Evolutionary conservation across 2,113 vertebrate genomes (phyloP), one percentile per base, ranked within the genome.

Genomic region (Silurus asotus): DNA sequence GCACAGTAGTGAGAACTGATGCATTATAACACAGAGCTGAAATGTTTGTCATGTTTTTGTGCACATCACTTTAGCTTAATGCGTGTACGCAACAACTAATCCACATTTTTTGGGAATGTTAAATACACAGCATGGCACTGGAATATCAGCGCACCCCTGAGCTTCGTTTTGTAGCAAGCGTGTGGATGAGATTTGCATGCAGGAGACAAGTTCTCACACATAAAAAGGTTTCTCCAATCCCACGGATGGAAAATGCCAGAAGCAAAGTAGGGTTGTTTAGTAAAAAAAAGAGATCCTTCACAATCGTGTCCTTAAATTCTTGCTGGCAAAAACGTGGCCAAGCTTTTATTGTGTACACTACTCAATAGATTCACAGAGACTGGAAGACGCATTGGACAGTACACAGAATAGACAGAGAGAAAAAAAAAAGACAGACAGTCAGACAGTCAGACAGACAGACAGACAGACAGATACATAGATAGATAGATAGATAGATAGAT

Each of bases 221-320:
- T 45, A 11, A 37, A 79, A 79, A 79, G 77, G 77, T 79, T 79
- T 79, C 25, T 79, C 4, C 15, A 45, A 45, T 79, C 77, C 77
- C 77, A 79, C 28, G 56, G 28, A 37, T 45, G 25, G n/a, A 79
- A 58, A 79, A 59, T 45, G 77, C 55, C 77, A 79, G 77, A 79
- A 79, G 77, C 17, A 79, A 59, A 58, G 15, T 20, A 58, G 28
- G 56, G 17, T 20, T 59, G 20, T 79, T 59, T 28, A 59, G 77
- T 59, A 15, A 79, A 59, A 37, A 37, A 37, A 79, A 79, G 55
- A 45, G 15, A 45, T 1, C 14, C 77, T 45, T 59, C 28, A 28
- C 55, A 79, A 59, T 20, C n/a, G 10, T 19, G 55, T 19, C 76
- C 23, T 20, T 45, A 59, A 56, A 45, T 37, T 79, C 55, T 9